Evolutionary conservation across 2,113 vertebrate genomes (phyloP), one percentile per base, ranked within the genome.

Genomic region (Accipiter virgatus): DNA sequence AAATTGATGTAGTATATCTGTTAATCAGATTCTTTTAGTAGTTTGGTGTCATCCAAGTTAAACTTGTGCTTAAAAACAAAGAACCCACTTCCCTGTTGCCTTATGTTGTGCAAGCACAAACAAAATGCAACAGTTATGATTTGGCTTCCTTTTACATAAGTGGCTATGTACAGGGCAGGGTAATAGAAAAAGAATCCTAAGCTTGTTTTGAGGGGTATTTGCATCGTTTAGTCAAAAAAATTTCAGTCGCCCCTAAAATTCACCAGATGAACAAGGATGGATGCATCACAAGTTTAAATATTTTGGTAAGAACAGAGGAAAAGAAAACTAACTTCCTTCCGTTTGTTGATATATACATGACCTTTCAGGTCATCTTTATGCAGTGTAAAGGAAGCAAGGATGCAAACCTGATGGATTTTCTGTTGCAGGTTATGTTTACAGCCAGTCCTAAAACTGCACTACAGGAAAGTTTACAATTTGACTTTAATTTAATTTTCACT

Each of bases 41-140:
- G 73, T 79, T 95, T 70, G 21, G 32, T 88, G 78, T 94, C 78
- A 94, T 79, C 70, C 6, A 3, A 91, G 78, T 94, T 93, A 90
- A 94, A 96, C 65, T 94, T 79, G 53, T 85, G 85, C 90, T 88
- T 93, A 70, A 42, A 91, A 94, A 87, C 84, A 95, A 94, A 86
- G 59, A 55, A 40, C 58, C 32, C 32, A 36, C 16, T 91, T 95
- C 66, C 84, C 63, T 43, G 27, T n/a, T 68, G 72, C 93, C 43
- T 86, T 78, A 4, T 47, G 53, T 78, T 89, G 52, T 81, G 42
- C 81, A 70, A 86, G 84, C 78, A 82, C 70, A 58, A 65, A 56
- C 27, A 32, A 70, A 95, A 50, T 40, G 63, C 38, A 45, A 4
- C 47, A 27, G 56, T 59, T 78, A 1, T 4, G 19, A 47, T 45